Evolutionary conservation across 2,888 invertebrate species (phyloP).

Genomic region (Phyto melanocephala): DNA sequence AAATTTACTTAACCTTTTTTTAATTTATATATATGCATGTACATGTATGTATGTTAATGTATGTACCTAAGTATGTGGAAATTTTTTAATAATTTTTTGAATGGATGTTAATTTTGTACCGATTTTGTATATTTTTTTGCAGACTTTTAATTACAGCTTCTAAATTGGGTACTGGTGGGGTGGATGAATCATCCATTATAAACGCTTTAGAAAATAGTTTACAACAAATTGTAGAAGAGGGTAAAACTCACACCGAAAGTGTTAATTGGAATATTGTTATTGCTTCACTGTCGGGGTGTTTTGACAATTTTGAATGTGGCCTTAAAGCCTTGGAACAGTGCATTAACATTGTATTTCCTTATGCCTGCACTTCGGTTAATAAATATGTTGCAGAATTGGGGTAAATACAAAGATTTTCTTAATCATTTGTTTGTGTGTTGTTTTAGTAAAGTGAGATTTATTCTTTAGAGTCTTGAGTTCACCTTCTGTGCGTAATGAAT

Average conservation of each 20-base stretch:
- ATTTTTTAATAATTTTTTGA: too few relatives aligned
- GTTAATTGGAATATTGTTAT: constrained; percentile 69
- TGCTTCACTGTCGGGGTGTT: constrained; percentile 73
- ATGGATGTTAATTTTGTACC: too few relatives aligned
- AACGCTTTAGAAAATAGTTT: constrained; percentile 68
- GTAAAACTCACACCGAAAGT: constrained; percentile 65
- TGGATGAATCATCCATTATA: constrained; percentile 67
- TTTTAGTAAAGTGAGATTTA: neutral
- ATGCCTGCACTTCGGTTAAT: constrained; percentile 70
- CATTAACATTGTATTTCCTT: constrained; percentile 69
- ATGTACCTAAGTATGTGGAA: too few relatives aligned
- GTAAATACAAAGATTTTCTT: constrained; percentile 64
- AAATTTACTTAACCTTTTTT: too few relatives aligned
- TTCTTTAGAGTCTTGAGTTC: constrained; percentile 70
- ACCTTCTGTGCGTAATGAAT: constrained; percentile 76
- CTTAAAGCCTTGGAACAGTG: constrained; percentile 70
- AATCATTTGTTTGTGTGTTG: neutral
- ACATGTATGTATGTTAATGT: too few relatives aligned
- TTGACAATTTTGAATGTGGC: constrained; percentile 76
- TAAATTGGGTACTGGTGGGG: constrained; percentile 51
- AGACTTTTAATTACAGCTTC: constrained; percentile 67
- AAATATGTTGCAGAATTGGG: constrained; percentile 71
- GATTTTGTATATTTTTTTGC: too few relatives aligned
- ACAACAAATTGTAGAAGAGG: constrained; percentile 60
- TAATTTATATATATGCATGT: too few relatives aligned